Evolutionary conservation across 92 coral and sea anemone species (phyloP).

Genomic region (Montipora capitata): DNA sequence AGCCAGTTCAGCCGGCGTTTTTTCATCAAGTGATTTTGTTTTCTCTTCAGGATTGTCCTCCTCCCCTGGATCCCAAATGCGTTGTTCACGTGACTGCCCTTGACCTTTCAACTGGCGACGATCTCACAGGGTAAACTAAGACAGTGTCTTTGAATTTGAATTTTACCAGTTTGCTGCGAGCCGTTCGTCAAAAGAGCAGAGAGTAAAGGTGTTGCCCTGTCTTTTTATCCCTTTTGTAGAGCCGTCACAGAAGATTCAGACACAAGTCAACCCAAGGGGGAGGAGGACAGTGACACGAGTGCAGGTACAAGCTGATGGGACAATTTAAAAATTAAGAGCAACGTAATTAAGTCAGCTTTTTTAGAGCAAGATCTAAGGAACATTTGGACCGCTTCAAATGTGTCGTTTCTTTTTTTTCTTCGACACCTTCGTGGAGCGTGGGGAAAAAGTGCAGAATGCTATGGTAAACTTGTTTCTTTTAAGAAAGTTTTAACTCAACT

Average conservation of each 20-base stretch:
- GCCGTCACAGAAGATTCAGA: conserved; percentile 26
- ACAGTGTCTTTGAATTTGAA: too few relatives aligned
- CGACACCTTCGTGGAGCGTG: too few relatives aligned
- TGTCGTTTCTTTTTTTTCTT: too few relatives aligned
- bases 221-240: background rate
- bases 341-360: background rate
- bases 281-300: background rate
- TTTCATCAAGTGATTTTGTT: background rate
- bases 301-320: conserved; percentile 55
- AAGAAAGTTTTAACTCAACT: too few relatives aligned
- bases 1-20: too few relatives aligned
- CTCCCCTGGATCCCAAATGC: conserved; percentile 89
- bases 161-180: background rate
- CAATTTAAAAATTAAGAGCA: background rate
- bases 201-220: background rate
- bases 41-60: conserved; percentile 81
- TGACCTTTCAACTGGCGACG: conserved; percentile 83
- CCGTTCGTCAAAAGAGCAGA: background rate
- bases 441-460: too few relatives aligned
- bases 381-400: too few relatives aligned
- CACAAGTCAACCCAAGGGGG: conserved; percentile 29
- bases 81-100: conserved; percentile 85
- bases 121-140: conserved; percentile 79
- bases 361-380: background rate
- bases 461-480: too few relatives aligned